Evolutionary conservation across 2,113 vertebrate species (phyloP).

Genomic region (Brachypodius melanocephalos): DNA sequence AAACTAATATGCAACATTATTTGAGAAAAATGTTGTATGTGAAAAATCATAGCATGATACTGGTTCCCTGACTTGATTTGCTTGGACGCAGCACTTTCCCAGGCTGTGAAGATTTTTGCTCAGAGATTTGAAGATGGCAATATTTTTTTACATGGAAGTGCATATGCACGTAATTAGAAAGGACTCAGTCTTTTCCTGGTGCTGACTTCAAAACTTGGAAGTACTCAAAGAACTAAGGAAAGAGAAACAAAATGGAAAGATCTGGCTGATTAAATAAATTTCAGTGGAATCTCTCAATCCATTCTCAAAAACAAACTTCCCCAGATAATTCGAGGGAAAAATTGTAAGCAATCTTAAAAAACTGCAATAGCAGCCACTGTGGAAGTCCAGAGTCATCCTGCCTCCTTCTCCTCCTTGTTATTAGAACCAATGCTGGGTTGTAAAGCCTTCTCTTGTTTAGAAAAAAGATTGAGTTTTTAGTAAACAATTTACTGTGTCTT

Average conservation of each 20-base stretch:
- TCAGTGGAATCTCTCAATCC: neutral
- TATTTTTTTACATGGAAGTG: neutral
- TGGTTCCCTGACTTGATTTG: neutral
- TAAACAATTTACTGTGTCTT: neutral
- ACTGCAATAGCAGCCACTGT: neutral
- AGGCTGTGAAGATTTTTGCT: neutral
- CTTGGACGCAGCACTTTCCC: neutral
- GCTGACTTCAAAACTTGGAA: neutral
- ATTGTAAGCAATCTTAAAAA: neutral
- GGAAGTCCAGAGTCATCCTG: neutral
- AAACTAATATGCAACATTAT: neutral
- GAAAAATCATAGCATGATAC: neutral
- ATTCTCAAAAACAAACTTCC: neutral
- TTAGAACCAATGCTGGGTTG: neutral
- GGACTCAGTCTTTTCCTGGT: neutral
- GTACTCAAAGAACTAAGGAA: neutral
- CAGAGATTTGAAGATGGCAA: accelerated
- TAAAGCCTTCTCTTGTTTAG: neutral
- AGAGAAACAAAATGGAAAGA: neutral
- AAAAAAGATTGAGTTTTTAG: neutral
- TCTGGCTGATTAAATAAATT: neutral
- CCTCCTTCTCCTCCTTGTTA: neutral
- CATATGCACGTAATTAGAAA: neutral
- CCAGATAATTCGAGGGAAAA: neutral
- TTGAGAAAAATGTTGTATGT: neutral